Base-by-base conservation (phyloP, 2,113 vertebrate genomes). In the Phalacrocorax brasilianus region DNA sequence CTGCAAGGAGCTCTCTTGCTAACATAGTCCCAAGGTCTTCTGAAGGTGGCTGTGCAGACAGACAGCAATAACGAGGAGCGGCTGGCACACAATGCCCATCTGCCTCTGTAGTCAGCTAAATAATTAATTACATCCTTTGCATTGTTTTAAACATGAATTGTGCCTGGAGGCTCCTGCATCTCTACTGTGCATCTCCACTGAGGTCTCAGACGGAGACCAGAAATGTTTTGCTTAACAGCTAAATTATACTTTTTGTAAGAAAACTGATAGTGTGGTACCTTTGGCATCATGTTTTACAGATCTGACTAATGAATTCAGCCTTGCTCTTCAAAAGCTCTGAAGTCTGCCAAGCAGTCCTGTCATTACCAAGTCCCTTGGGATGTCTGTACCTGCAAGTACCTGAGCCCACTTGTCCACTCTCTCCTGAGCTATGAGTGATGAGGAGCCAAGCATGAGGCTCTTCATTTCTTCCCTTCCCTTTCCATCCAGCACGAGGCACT, bases 1-100 rank as follows among this genome's bases (percentile, higher is more conserved):
- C 23, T 1, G 30, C 0, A 5, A 73, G 71, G 63, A 91, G 32
- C 65, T 11, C 5, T 71, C 80, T 27, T 6, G 35, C 73, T 76
- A 65, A 32, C 33, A 8, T 3, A 13, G 61, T 22, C 55, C 56
- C 84, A 95, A 92, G 94, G 89, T 85, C 94, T 91, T 23, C 73
- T 92, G 70, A 95, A 95, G 93, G 94, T 82, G 87, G 73, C 73
- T 94, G 73, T 52, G 89, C 3, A 96, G 94, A 94, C 93, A 94
- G 56, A 12, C 38, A 32, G 63, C 3, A n/a, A n/a, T 7, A 20
- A 14, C 3, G 3, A 61, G 89, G 32, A 92, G 85, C 5, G 0
- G 59, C 68, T 52, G 76, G 73, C 87, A 78, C 0, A 14, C 59
- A 1, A 0, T 58, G 73, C 73, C 73, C 0, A 10, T 78, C 87